These are phyloP conservation scores for Micoletzkya japonica DNA, from an alignment of 2,888 invertebrate genomes.

Conservation along the genomic window DNA sequence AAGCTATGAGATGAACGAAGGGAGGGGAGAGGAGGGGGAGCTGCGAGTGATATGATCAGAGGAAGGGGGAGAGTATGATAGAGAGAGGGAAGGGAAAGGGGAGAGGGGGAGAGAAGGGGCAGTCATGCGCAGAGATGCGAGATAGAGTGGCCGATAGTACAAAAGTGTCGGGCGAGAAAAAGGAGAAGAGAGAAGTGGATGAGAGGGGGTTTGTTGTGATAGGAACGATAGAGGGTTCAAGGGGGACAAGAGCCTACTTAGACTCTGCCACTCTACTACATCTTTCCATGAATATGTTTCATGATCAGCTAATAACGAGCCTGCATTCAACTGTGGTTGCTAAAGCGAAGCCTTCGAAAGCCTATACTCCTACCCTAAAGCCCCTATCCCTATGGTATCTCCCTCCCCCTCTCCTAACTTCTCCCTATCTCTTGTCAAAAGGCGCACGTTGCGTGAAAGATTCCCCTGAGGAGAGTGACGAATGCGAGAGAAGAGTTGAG, in stretches of 20 bases:
- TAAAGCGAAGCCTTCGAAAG: too few species aligned
- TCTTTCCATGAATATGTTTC: background rate
- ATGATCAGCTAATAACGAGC: too few species aligned
- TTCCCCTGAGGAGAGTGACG: conserved; percentile 5
- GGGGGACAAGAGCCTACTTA: background rate
- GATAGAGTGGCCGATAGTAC: too few species aligned
- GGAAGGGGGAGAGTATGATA: too few species aligned
- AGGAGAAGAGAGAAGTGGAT: background rate
- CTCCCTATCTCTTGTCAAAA: too few species aligned
- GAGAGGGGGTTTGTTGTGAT: background rate
- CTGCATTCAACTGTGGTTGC: too few species aligned
- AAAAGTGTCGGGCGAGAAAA: conserved; percentile 17
- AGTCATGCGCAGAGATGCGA: conserved; percentile 4
- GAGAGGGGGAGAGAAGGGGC: background rate
- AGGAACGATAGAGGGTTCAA: background rate
- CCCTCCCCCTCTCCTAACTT: background rate
- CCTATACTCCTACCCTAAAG: too few species aligned
- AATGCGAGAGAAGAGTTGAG: conserved; percentile 7
- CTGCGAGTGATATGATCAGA: too few species aligned
- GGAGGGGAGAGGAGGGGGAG: background rate
- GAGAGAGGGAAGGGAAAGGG: background rate
- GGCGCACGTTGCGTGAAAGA: too few species aligned
- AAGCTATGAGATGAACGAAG: background rate
- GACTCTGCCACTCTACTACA: background rate
- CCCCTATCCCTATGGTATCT: too few species aligned